These are phyloP conservation scores for Bubo blakistoni DNA, from an alignment of 2,113 vertebrate genomes.

Conservation along the genomic window DNA sequence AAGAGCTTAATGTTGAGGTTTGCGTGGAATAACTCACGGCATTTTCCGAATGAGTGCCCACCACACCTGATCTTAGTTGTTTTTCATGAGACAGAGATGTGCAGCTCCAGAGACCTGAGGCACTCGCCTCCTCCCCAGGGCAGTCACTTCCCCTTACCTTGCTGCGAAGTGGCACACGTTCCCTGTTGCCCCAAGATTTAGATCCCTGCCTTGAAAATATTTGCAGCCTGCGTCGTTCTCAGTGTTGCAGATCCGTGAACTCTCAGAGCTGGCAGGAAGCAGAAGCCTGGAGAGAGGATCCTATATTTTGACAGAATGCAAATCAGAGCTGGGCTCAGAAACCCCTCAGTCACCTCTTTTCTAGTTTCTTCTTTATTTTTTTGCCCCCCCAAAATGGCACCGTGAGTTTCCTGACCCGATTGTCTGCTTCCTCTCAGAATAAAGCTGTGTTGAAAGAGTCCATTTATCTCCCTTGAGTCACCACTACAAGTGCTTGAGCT, in stretches of 20 bases:
- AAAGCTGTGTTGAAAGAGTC: not conserved
- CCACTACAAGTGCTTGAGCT: not conserved
- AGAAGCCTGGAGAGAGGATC: not conserved
- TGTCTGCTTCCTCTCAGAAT: not conserved
- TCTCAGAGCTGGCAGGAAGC: not conserved
- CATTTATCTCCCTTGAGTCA: not conserved
- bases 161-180: conserved; percentile 17
- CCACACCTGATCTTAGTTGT: conserved; percentile 13
- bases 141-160: conserved; percentile 41
- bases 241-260: not conserved
- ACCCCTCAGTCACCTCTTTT: not conserved
- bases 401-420: not conserved
- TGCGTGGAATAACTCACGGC: not conserved
- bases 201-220: conserved; percentile 22
- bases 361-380: not conserved
- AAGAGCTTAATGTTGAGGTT: not conserved
- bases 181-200: conserved; percentile 17
- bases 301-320: not conserved
- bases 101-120: not conserved
- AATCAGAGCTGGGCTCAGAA: not conserved
- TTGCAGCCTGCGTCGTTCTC: conserved; percentile 7
- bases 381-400: too few relatives aligned
- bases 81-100: not conserved
- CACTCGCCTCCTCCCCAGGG: not conserved
- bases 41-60: not conserved